Base-by-base conservation (phyloP, 1,140 invertebrate genomes). In the Theocolax elegans region DNA sequence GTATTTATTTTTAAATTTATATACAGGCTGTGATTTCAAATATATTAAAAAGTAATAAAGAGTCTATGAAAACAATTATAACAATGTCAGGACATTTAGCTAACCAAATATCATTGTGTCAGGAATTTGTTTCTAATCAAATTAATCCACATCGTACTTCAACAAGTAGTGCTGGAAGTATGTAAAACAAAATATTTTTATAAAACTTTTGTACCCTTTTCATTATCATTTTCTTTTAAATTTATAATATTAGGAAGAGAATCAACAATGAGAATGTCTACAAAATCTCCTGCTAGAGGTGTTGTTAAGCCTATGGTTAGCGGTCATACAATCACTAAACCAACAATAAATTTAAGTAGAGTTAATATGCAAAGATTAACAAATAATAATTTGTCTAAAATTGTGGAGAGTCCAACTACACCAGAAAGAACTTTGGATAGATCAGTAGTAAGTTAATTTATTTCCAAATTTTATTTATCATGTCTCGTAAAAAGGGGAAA, bases 251-350 rank as follows among this genome's bases (percentile, higher is more conserved):
- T 51, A 79, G 77, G 64, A 46, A 75, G 74, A 69, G 79, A 81
- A 12, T 77, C 78, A 1, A 60, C 29, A 1, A 74, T 72, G 74
- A 74, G 74, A 71, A 35, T 80, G 1, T 78, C 81, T 1, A 73
- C 63, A 12, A 85, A 85, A 76, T 81, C 82, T 17, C 84, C 83
- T 54, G 77, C 83, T 25, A 79, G 71, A 72, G 84, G 84, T 58
- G 83, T 85, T 4, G 85, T 86, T 10, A 80, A 85, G 19, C 85
- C 85, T 35, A 86, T 85, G 80, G 83, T 86, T 3, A 79, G 83
- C 70, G 85, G 85, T 23, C 81, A 84, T 27, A 84, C 82, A 3
- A 86, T 86, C 35, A 84, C 84, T 35, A 85, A 85, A 70, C 84
- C 84, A 6, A 83, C 81, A 6, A 84, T 86, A 60, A 85, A 83